A percentile compares a stretch with the other conserved stretches of the same genome.
These are phyloP conservation scores for Dexiosoma caninum DNA, from an alignment of 2,888 invertebrate genomes.

Conservation along the genomic window DNA sequence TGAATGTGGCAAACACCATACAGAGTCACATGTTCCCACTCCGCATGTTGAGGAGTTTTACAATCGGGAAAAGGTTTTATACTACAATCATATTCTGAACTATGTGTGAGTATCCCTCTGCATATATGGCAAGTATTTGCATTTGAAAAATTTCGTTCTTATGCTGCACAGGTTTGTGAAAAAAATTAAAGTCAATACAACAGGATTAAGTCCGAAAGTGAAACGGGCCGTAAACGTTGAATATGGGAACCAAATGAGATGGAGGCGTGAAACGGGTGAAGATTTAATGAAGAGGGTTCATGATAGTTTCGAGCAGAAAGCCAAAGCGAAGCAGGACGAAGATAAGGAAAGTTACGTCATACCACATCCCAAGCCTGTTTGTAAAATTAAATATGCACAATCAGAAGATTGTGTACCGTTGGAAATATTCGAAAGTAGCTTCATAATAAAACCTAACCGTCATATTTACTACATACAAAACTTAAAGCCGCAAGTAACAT, in stretches of 20 bases:
- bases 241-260: too few relatives aligned
- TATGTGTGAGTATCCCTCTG: constrained; percentile 68
- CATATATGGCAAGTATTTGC: too few relatives aligned
- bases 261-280: too few relatives aligned
- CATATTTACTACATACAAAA: constrained; percentile 66
- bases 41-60: constrained; percentile 72
- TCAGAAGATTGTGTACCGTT: constrained; percentile 67
- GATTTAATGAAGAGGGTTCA: neutral
- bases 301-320: neutral
- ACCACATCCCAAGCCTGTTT: constrained; percentile 43
- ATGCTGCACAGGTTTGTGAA: constrained; percentile 22
- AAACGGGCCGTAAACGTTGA: neutral
- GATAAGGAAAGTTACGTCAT: constrained; percentile 63
- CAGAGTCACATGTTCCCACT: constrained; percentile 68
- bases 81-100: constrained; percentile 70
- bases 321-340: constrained; percentile 21
- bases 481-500: constrained; percentile 66
- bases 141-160: too few relatives aligned
- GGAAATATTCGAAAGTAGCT: constrained; percentile 64
- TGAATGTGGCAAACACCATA: constrained; percentile 42
- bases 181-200: neutral
- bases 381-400: constrained; percentile 28
- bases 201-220: too few relatives aligned
- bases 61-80: constrained; percentile 68
- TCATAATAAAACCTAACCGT: constrained; percentile 63